Conservation (phyloP, 2,888 invertebrate genomes). For the Ptilodon capucinus region DNA sequence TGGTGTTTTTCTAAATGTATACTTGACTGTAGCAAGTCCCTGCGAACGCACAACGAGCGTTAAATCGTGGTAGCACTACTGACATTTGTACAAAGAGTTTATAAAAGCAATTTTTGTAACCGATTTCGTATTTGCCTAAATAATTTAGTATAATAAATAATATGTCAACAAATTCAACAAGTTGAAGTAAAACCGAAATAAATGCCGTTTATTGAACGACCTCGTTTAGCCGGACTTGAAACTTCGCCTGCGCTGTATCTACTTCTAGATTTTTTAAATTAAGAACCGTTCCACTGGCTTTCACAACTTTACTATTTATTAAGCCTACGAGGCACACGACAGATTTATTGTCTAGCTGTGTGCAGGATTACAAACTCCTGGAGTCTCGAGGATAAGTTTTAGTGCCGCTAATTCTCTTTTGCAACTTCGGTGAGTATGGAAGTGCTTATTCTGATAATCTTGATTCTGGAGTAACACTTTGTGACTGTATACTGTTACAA, state of each 20-base stretch:
- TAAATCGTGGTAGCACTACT: too few relatives aligned
- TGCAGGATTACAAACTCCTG: constrained; percentile 1
- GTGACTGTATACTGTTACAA: too few relatives aligned
- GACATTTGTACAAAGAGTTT: too few relatives aligned
- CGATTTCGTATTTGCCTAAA: too few relatives aligned
- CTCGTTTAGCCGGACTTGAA: not conserved
- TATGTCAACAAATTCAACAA: not conserved
- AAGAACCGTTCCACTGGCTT: constrained; percentile 6
- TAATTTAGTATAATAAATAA: too few relatives aligned
- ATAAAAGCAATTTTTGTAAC: too few relatives aligned
- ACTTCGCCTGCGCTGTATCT: not conserved
- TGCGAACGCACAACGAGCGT: too few relatives aligned
- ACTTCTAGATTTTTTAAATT: constrained; percentile 9
- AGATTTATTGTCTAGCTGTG: constrained; percentile 10
- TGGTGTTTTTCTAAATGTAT: too few relatives aligned
- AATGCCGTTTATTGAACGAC: constrained; percentile 11
- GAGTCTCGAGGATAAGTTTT: constrained; percentile 9
- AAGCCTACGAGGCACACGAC: constrained; percentile 1
- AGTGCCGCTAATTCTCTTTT: constrained; percentile 4
- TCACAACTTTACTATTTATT: constrained; percentile 4
- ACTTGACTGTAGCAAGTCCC: too few relatives aligned
- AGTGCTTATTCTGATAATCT: not conserved
- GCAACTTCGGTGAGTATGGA: not conserved
- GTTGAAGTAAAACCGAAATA: too few relatives aligned
- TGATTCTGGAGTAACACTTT: too few relatives aligned